phyloP scores from a whole-genome alignment of 2,113 vertebrate species.

The Anthoscopus minutus region DNA sequence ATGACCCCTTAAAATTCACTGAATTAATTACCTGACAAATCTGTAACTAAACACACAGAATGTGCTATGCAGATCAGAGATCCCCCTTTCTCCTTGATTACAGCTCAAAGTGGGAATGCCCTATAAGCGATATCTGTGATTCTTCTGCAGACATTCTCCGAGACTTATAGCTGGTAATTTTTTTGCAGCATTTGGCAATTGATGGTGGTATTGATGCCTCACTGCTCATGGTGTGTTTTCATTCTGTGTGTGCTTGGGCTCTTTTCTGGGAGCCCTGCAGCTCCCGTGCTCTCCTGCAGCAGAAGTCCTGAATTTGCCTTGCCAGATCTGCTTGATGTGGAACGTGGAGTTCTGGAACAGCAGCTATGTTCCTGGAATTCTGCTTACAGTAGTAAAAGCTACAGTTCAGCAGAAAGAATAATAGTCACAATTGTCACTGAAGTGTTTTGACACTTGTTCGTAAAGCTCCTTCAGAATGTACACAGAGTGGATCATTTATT shows the following conservation, averaged over 20 bases:
- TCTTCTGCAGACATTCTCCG: neutral
- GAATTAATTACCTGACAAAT: neutral
- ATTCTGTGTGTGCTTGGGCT: neutral
- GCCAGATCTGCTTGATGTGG: neutral
- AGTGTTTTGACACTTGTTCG: slow-evolving; percentile 17
- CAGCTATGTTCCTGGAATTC: neutral
- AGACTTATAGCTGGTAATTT: neutral
- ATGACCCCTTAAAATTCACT: neutral
- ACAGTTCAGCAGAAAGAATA: neutral
- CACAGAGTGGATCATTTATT: neutral
- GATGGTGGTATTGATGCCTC: neutral
- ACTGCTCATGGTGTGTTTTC: neutral
- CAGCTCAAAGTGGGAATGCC: neutral
- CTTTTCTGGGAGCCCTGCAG: neutral
- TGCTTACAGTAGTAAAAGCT: neutral
- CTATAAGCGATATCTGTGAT: neutral
- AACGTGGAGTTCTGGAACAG: neutral
- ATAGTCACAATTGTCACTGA: slow-evolving; percentile 19
- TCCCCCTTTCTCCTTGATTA: neutral
- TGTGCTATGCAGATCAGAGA: neutral
- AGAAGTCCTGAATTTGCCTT: neutral
- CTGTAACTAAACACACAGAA: neutral
- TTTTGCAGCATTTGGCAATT: neutral
- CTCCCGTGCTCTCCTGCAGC: rapidly evolving
- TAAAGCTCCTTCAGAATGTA: neutral